Conservation (phyloP, 2,888 invertebrate species). For the Platycnemis pennipes region DNA sequence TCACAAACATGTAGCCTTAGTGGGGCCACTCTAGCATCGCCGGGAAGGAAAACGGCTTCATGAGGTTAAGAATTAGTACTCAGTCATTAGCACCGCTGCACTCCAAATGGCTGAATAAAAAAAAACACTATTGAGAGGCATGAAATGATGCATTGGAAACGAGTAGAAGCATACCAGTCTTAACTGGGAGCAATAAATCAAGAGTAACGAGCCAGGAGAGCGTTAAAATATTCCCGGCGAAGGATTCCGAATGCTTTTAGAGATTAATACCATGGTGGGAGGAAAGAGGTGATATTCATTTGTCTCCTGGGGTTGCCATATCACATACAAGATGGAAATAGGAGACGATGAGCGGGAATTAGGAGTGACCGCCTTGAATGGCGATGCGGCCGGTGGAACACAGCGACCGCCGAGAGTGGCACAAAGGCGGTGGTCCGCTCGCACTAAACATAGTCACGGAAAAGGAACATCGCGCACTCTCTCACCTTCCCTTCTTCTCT, state of each 20-base stretch:
- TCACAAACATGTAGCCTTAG: no score
- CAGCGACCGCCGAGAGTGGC: constrained; percentile 1
- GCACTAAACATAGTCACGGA: constrained; percentile 44
- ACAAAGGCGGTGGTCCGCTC: constrained; percentile 20
- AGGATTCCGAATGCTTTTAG: neutral
- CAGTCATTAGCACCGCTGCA: neutral
- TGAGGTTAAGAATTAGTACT: neutral
- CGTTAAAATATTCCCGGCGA: neutral
- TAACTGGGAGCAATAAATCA: neutral
- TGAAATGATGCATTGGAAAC: neutral
- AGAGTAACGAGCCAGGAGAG: neutral
- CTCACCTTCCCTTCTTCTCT: neutral
- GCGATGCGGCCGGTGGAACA: constrained; percentile 33
- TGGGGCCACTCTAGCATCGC: neutral
- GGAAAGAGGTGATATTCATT: constrained; percentile 49
- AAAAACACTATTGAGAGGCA: neutral
- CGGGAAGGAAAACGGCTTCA: neutral
- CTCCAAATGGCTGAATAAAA: neutral
- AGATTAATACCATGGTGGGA: constrained; percentile 58
- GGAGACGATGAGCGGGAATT: constrained; percentile 58
- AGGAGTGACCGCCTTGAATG: constrained; percentile 41
- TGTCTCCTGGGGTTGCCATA: constrained; percentile 27
- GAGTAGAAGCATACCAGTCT: neutral
- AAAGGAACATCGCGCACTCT: neutral
- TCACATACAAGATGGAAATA: constrained; percentile 58